Conservation (phyloP, 2,797 vertebrate species). For the Aselliscus stoliczkanus region DNA sequence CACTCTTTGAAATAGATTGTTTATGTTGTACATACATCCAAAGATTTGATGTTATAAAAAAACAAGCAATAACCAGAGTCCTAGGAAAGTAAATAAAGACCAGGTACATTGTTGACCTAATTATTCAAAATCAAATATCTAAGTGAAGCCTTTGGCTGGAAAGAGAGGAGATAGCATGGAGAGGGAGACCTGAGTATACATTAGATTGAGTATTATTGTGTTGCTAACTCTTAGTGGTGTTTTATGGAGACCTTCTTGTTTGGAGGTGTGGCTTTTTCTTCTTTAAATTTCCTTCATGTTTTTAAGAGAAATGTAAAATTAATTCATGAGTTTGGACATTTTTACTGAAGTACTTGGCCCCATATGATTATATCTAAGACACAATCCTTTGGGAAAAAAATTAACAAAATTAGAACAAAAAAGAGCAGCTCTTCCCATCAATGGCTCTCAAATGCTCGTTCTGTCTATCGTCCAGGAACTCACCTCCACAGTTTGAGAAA, state of each 20-base stretch:
- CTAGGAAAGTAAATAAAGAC: not conserved
- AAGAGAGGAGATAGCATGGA: not conserved
- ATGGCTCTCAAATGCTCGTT: not conserved
- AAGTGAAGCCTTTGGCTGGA: not conserved
- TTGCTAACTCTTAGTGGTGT: not conserved
- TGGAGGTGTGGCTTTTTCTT: not conserved
- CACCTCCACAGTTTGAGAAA: not conserved
- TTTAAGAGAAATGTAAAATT: not conserved
- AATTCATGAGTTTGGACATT: not conserved
- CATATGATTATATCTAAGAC: not conserved
- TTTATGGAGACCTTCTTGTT: not conserved
- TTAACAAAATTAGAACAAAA: not conserved
- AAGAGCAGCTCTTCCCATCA: not conserved
- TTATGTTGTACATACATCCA: not conserved
- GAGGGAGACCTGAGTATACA: accelerated
- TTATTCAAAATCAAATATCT: not conserved
- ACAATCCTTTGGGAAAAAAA: not conserved
- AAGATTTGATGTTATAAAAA: slow-evolving; percentile 1
- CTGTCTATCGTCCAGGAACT: not conserved
- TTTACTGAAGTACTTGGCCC: not conserved
- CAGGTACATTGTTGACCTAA: not conserved
- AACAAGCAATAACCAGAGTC: not conserved
- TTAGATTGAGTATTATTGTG: too few relatives aligned
- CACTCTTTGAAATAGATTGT: slow-evolving; percentile 15
- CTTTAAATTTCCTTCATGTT: not conserved